A percentile compares a stretch with the other conserved stretches of the same genome.
Conservation (phyloP, 2,113 vertebrate genomes). For the Myrmecophaga tridactyla region DNA sequence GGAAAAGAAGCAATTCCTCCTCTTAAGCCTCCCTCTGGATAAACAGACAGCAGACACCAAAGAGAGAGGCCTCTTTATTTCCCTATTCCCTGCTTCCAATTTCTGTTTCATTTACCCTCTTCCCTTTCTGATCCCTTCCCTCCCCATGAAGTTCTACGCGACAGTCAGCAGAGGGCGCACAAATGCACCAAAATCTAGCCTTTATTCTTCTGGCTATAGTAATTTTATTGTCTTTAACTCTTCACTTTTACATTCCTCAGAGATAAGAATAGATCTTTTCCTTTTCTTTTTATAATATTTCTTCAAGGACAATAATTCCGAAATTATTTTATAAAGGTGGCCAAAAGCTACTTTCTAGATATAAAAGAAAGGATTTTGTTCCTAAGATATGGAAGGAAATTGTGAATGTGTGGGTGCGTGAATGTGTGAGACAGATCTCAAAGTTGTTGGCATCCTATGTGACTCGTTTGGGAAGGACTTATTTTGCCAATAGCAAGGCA, state of each 20-base stretch:
- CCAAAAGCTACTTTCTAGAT: conserved; percentile 38
- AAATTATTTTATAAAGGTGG: conserved; percentile 33
- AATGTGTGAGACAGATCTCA: not conserved
- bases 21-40: not conserved
- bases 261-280: not conserved
- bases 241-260: conserved; percentile 59
- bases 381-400: not conserved
- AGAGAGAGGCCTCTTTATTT: not conserved
- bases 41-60: not conserved
- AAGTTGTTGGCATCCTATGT: not conserved
- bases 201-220: not conserved
- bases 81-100: not conserved
- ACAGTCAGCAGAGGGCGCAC: conserved; percentile 77
- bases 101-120: not conserved
- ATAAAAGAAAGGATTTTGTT: not conserved
- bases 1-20: not conserved
- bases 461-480: conserved; percentile 41
- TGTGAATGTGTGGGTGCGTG: not conserved
- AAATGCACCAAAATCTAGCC: conserved; percentile 58
- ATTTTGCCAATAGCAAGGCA: conserved; percentile 57
- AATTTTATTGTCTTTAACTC: conserved; percentile 37
- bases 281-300: conserved; percentile 54
- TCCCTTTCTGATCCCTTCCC: not conserved
- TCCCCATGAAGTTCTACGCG: not conserved
- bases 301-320: not conserved